Conservation (phyloP, 1,140 invertebrate genomes). For the Proctacanthus coquilletti region DNA sequence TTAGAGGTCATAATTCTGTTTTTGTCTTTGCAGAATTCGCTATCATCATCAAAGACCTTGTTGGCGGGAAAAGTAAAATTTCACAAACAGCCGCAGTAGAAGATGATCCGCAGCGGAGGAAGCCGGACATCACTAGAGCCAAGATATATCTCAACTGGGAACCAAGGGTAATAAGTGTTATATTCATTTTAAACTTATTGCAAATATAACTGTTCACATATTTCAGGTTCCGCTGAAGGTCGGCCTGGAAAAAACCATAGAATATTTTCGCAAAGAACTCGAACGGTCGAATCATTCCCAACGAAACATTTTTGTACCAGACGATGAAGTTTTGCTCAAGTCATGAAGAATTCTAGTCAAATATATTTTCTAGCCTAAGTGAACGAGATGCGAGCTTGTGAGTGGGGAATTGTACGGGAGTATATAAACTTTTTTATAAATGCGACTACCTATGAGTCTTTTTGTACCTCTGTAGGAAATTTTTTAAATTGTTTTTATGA, state of each 20-base stretch:
- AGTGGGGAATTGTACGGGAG: too few relatives aligned
- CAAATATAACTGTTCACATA: not conserved
- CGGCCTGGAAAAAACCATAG: constrained; percentile 76
- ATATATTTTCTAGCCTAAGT: too few relatives aligned
- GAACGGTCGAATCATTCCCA: constrained; percentile 36
- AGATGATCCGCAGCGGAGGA: constrained; percentile 89
- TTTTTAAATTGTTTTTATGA: too few relatives aligned
- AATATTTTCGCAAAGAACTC: constrained; percentile 81
- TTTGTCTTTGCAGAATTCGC: constrained; percentile 68
- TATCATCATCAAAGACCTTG: constrained; percentile 71
- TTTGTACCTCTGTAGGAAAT: too few relatives aligned
- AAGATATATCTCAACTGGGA: constrained; percentile 78
- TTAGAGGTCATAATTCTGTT: not conserved
- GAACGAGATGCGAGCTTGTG: too few relatives aligned
- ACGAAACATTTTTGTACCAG: constrained; percentile 16
- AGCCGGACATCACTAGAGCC: constrained; percentile 85
- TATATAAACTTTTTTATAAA: too few relatives aligned
- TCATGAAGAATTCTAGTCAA: not conserved
- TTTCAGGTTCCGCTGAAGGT: constrained; percentile 54
- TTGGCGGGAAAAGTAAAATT: constrained; percentile 74
- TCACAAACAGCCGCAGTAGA: constrained; percentile 67
- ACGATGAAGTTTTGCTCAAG: constrained; percentile 6
- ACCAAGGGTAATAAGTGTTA: constrained; percentile 58
- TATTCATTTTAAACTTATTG: constrained; percentile 3
- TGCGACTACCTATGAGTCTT: too few relatives aligned